Conservation (phyloP, 2,797 vertebrate species). For the Melanotaenia parkinsoni region DNA sequence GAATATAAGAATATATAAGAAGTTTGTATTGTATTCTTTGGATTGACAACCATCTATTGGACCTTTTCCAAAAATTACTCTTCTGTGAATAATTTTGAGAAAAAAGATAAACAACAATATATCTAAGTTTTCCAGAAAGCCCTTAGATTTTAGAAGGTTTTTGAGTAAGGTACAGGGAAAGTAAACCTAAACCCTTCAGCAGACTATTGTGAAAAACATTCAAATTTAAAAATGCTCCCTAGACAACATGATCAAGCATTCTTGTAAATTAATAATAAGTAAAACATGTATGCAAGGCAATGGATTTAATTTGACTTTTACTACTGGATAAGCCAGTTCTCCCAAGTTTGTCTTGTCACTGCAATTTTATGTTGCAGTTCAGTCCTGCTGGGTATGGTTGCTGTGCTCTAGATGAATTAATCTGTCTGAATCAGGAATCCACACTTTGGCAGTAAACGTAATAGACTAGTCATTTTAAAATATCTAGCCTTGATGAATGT, state of each 20-base stretch:
- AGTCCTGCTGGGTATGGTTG: neutral
- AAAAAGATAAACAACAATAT: neutral
- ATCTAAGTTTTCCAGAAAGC: neutral
- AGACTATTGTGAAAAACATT: neutral
- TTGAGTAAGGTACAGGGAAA: neutral
- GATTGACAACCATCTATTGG: neutral
- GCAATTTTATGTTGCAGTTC: neutral
- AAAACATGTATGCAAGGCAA: neutral
- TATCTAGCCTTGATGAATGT: neutral
- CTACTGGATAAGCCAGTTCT: neutral
- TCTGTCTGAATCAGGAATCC: slow-evolving; percentile 4
- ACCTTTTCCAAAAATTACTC: neutral
- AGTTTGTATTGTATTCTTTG: neutral
- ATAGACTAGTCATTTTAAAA: neutral
- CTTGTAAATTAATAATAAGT: neutral
- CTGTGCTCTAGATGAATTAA: neutral
- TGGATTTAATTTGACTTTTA: neutral
- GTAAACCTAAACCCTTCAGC: neutral
- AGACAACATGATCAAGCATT: neutral
- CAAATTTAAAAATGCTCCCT: neutral
- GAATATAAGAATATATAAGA: neutral
- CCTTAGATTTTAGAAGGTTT: neutral
- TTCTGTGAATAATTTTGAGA: neutral
- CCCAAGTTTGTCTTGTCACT: neutral
- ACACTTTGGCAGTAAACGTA: neutral